Evolutionary conservation across 2,888 invertebrate species (phyloP).

Genomic region (Agrochola lychnidis): DNA sequence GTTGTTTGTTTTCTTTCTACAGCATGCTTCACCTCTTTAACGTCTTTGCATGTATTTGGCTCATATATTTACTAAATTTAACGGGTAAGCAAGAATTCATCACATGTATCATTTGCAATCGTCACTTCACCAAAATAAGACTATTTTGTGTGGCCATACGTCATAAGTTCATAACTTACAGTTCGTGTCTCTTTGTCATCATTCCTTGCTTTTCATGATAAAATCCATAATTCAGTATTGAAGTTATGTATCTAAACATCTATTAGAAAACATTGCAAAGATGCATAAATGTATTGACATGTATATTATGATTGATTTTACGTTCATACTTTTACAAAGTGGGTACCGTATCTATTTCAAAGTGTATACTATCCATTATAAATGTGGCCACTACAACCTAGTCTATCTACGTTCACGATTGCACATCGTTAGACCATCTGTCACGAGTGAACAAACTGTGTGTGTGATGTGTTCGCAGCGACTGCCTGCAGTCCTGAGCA

Average conservation of each 20-base stretch:
- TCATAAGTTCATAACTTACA: slow-evolving; percentile 59
- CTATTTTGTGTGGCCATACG: slow-evolving; percentile 88
- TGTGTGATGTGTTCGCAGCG: slow-evolving; percentile 95
- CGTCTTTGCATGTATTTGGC: slow-evolving; percentile 77
- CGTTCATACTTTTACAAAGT: slow-evolving; percentile 32
- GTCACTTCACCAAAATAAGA: slow-evolving; percentile 77
- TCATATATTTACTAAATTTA: slow-evolving; percentile 66
- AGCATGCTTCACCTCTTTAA: slow-evolving; percentile 79
- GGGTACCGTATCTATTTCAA: slow-evolving; percentile 50
- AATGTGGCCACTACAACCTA: slow-evolving; percentile 87
- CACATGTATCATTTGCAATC: slow-evolving; percentile 75
- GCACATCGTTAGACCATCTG: slow-evolving; percentile 87
- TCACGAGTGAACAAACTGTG: slow-evolving; percentile 90
- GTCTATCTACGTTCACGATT: slow-evolving; percentile 86
- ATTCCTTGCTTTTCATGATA: slow-evolving; percentile 66
- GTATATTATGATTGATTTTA: slow-evolving; percentile 42
- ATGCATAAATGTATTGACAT: slow-evolving; percentile 59
- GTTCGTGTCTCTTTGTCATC: slow-evolving; percentile 48
- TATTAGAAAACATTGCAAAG: slow-evolving; percentile 89
- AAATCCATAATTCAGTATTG: slow-evolving; percentile 57
- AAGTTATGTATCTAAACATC: slow-evolving; percentile 41
- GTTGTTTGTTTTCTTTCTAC: slow-evolving; percentile 75
- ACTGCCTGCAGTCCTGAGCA: slow-evolving; percentile 98
- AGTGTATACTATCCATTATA: slow-evolving; percentile 54
- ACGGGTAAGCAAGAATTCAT: slow-evolving; percentile 75